Percentiles rank a stretch among this genome's conserved stretches.
Conservation (phyloP, 2,113 vertebrate species). For the Seriola quinqueradiata region DNA sequence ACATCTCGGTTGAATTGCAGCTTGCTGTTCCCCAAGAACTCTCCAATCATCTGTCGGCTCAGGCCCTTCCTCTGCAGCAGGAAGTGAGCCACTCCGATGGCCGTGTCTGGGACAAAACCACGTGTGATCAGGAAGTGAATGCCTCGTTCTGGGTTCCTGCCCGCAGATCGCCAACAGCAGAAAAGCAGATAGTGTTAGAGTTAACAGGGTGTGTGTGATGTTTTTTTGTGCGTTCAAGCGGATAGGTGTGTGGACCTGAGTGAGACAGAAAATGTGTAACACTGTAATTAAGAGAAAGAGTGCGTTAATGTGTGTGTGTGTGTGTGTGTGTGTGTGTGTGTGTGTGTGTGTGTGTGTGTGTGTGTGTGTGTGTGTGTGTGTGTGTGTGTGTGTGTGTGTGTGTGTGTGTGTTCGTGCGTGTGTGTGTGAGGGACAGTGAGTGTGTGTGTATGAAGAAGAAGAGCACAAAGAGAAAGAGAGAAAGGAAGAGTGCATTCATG, state of each 20-base stretch:
- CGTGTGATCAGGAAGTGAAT: slow-evolving; percentile 98
- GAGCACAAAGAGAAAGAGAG: slow-evolving; percentile 5
- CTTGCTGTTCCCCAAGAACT: slow-evolving; percentile 87
- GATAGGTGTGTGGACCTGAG: slow-evolving; percentile 30
- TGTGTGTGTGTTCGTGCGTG: not conserved
- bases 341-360: slow-evolving; percentile 12
- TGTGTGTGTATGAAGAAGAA: not conserved
- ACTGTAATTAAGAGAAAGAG: slow-evolving; percentile 20
- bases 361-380: not conserved
- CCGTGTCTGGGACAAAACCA: slow-evolving; percentile 97
- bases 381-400: slow-evolving; percentile 8
- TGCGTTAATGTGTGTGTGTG: slow-evolving; percentile 12
- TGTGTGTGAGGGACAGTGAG: not conserved
- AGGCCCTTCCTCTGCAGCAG: slow-evolving; percentile 94
- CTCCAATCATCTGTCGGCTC: slow-evolving; percentile 88
- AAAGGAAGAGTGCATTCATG: slow-evolving; percentile 53
- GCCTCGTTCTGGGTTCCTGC: slow-evolving; percentile 97
- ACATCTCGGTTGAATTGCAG: slow-evolving; percentile 87
- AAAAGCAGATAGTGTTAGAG: slow-evolving; percentile 28
- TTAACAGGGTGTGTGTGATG: slow-evolving; percentile 16
- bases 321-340: slow-evolving; percentile 23
- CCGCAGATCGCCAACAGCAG: slow-evolving; percentile 37
- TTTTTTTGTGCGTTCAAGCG: slow-evolving; percentile 35
- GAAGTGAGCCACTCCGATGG: slow-evolving; percentile 98
- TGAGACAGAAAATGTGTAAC: slow-evolving; percentile 38